Conservation (phyloP, 2,888 invertebrate species). For the Busseola fusca region DNA sequence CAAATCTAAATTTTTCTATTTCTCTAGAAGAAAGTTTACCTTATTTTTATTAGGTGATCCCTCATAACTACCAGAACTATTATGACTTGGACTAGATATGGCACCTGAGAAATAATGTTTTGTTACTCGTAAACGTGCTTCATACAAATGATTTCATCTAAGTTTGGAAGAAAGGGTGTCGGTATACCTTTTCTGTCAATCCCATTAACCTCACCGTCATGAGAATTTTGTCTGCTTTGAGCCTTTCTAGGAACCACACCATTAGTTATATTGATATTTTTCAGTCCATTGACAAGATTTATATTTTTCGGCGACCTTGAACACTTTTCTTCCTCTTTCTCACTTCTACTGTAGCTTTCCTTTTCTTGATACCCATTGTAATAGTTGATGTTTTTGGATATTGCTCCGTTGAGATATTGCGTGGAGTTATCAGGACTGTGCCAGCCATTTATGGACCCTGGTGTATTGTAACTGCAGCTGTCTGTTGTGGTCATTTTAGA, state of each 20-base stretch:
- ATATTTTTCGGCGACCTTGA: conserved; percentile 83
- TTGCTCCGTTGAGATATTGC: conserved; percentile 84
- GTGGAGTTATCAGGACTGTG: conserved; percentile 84
- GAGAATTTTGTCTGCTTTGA: conserved; percentile 81
- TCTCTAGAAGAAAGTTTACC: conserved; percentile 64
- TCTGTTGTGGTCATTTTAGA: conserved; percentile 90
- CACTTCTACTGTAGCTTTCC: conserved; percentile 68
- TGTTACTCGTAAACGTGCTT: conserved; percentile 36
- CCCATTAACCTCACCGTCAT: conserved; percentile 80
- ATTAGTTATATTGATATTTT: conserved; percentile 84
- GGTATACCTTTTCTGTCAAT: conserved; percentile 80
- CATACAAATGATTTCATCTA: conserved; percentile 9
- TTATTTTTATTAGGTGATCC: conserved; percentile 85
- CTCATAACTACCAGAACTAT: conserved; percentile 79
- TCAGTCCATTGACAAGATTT: conserved; percentile 82
- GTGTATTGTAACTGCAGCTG: conserved; percentile 88
- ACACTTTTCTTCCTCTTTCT: conserved; percentile 70
- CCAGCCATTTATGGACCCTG: conserved; percentile 89
- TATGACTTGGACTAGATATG: conserved; percentile 82
- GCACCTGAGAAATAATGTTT: conserved; percentile 71
- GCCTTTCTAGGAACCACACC: conserved; percentile 81
- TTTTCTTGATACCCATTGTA: conserved; percentile 83
- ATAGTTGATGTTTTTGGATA: conserved; percentile 81
- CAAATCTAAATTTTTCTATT: conserved; percentile 1
- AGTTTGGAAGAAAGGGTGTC: background rate